Percentiles rank a stretch among this genome's conserved stretches.
Evolutionary conservation across 2,888 invertebrate genomes (phyloP).

Genomic region (Parascotia fuliginaria): DNA sequence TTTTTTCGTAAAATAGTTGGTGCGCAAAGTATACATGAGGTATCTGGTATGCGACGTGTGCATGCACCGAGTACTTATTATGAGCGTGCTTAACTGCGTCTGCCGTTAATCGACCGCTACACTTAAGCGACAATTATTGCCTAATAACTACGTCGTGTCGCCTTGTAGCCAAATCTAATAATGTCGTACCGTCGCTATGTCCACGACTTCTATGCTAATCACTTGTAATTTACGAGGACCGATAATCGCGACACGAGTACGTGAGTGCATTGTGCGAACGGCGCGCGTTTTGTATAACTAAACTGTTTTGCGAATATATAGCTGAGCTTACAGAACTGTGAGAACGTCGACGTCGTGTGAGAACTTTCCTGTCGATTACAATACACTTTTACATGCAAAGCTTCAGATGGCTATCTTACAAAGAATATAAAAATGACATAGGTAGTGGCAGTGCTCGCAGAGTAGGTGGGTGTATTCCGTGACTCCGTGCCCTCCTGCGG

Average conservation of each 20-base stretch:
- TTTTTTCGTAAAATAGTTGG: constrained; percentile 36
- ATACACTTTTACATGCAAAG: constrained; percentile 43
- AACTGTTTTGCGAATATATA: constrained; percentile 46
- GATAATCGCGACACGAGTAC: constrained; percentile 82
- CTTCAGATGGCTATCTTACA: constrained; percentile 51
- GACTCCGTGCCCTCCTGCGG: constrained; percentile 56
- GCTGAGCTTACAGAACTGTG: constrained; percentile 43
- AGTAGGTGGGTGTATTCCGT: constrained; percentile 51
- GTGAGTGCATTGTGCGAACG: constrained; percentile 79
- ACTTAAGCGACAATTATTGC: constrained; percentile 78
- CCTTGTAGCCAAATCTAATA: constrained; percentile 77
- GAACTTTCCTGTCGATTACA: constrained; percentile 25
- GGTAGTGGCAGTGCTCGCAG: constrained; percentile 51
- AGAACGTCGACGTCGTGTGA: too few species aligned
- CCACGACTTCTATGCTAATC: constrained; percentile 82
- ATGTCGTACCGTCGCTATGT: constrained; percentile 59
- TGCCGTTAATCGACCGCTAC: constrained; percentile 83
- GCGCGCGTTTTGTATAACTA: constrained; percentile 49
- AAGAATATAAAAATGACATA: constrained; percentile 53
- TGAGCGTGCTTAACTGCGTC: constrained; percentile 58
- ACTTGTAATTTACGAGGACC: constrained; percentile 78
- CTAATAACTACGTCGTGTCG: constrained; percentile 76
- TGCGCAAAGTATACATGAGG: constrained; percentile 16
- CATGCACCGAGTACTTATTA: constrained; percentile 63
- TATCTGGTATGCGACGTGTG: constrained; percentile 49